Percentiles rank a stretch among this genome's conserved stretches.
Evolutionary conservation across 1,140 invertebrate species (phyloP).

Genomic region (Steinernema khuongi): DNA sequence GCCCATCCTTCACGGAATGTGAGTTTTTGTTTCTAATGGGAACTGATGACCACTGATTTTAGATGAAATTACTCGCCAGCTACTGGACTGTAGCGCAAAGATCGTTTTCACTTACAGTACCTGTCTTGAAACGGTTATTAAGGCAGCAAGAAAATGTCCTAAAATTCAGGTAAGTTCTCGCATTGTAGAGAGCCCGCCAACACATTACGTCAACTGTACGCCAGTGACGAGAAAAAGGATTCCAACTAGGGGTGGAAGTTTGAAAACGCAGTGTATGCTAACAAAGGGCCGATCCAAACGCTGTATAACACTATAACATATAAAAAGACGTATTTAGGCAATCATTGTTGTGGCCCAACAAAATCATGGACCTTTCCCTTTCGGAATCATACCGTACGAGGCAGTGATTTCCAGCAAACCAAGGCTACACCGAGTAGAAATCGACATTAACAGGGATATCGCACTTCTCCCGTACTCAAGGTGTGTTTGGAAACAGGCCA

Average conservation of each 20-base stretch:
- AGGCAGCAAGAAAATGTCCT: constrained; percentile 25
- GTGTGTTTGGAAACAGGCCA: too few species aligned
- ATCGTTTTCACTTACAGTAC: constrained; percentile 28
- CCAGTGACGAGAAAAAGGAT: too few species aligned
- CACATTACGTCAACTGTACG: too few species aligned
- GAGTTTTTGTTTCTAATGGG: constrained; percentile 2
- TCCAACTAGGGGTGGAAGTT: too few species aligned
- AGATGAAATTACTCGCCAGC: constrained; percentile 38
- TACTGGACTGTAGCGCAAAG: constrained; percentile 25
- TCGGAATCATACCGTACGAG: constrained; percentile 23
- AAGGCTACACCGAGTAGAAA: constrained; percentile 14
- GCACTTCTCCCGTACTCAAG: constrained; percentile 34
- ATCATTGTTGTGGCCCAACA: constrained; percentile 15
- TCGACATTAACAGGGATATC: constrained; percentile 34
- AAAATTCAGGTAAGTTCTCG: constrained; percentile 32
- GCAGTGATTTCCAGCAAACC: constrained; percentile 6
- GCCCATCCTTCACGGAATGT: constrained; percentile 39
- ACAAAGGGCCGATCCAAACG: neutral
- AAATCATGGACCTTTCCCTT: constrained; percentile 4
- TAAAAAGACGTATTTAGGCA: constrained; percentile 5
- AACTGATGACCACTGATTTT: neutral
- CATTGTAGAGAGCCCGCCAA: too few species aligned
- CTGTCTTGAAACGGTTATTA: constrained; percentile 24
- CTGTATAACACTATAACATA: neutral
- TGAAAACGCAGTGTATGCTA: too few species aligned